phyloP scores from a whole-genome alignment of 2,888 invertebrate species.

The Drosophila leonis region DNA sequence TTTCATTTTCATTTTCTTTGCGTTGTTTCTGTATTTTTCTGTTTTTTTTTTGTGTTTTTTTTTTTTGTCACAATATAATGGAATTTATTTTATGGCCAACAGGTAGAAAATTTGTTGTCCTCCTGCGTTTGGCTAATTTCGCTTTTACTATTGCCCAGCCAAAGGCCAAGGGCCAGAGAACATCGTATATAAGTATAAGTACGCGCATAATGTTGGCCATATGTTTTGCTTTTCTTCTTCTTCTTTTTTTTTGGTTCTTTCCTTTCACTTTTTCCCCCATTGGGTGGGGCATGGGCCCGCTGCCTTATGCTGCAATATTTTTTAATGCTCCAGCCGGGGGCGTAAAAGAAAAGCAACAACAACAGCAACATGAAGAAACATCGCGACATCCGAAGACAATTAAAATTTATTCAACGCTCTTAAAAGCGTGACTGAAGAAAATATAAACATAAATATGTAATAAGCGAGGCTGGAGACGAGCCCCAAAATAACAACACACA shows the following conservation, averaged over 20 bases:
- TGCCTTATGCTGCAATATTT: conserved; percentile 60
- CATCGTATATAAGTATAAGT: conserved; percentile 53
- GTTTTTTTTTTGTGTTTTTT: background rate
- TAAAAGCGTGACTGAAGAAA: conserved; percentile 51
- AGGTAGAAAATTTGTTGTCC: conserved; percentile 81
- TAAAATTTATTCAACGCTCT: conserved; percentile 77
- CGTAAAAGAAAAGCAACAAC: conserved; percentile 31
- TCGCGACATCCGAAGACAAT: conserved; percentile 76
- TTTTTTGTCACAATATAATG: conserved; percentile 72
- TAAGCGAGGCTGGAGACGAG: conserved; percentile 58
- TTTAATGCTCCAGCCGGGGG: conserved; percentile 70
- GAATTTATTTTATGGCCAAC: conserved; percentile 83
- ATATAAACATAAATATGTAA: conserved; percentile 75
- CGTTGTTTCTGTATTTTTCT: conserved; percentile 11
- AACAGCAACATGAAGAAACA: conserved; percentile 43
- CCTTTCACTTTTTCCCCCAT: conserved; percentile 8
- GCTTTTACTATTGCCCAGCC: conserved; percentile 72
- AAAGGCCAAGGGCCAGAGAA: conserved; percentile 52
- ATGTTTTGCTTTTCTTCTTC: conserved; percentile 29
- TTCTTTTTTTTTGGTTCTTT: conserved; percentile 1
- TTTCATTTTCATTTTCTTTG: conserved; percentile 26
- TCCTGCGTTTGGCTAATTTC: conserved; percentile 72
- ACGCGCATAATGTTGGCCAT: conserved; percentile 60
- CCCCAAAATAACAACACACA: background rate
- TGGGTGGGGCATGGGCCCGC: background rate